phyloP scores from a whole-genome alignment of 2,797 vertebrate genomes.

The Tapirus indicus region DNA sequence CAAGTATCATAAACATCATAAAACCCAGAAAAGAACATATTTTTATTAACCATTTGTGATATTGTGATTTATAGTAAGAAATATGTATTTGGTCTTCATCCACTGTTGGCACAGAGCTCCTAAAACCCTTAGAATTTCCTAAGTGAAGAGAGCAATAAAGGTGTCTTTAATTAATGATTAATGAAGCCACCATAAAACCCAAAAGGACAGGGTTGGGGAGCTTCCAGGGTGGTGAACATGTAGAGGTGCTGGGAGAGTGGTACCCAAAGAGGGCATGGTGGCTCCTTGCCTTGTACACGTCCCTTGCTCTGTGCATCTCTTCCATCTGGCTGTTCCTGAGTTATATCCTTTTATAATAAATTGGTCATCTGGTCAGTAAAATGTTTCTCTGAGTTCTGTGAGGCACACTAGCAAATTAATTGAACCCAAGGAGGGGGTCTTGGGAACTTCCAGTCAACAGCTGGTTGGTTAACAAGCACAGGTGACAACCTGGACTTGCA shows the following conservation, averaged over 20 bases:
- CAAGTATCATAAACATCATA: not conserved
- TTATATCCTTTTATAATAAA: not conserved
- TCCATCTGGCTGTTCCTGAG: not conserved
- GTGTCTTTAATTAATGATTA: not conserved
- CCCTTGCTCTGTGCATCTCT: not conserved
- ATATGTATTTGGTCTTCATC: not conserved
- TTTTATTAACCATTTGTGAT: not conserved
- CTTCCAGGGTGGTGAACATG: not conserved
- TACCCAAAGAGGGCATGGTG: too few species aligned
- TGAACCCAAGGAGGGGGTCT: too few species aligned
- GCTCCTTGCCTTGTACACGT: too few species aligned
- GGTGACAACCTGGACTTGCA: not conserved
- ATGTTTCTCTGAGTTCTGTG: not conserved
- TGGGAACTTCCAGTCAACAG: not conserved
- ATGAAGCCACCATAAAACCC: not conserved
- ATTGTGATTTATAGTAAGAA: not conserved
- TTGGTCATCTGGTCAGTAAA: not conserved
- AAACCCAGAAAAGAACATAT: not conserved
- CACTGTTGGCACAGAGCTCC: not conserved
- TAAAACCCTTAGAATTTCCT: not conserved
- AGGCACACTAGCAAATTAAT: not conserved
- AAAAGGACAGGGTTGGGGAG: not conserved
- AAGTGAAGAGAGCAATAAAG: not conserved
- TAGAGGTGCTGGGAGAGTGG: not conserved
- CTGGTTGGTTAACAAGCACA: not conserved